phyloP scores from a whole-genome alignment of 2,888 invertebrate species.

The Rambutsinella grinnellia region DNA sequence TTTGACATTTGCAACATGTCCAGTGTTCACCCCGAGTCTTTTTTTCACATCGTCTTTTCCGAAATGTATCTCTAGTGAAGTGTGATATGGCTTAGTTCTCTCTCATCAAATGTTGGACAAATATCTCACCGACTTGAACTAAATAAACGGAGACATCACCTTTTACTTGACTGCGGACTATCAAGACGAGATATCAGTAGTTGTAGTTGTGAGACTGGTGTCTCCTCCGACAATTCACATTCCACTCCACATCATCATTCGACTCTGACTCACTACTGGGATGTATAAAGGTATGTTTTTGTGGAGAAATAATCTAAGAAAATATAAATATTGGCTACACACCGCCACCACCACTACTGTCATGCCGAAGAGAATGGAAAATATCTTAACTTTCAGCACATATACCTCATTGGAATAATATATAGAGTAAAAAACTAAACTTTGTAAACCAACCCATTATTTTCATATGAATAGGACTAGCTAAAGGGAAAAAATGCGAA shows the following conservation, averaged over 20 bases:
- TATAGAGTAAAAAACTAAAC: not conserved
- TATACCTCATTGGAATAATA: not conserved
- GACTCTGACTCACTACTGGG: not conserved
- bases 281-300: constrained; percentile 22
- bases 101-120: not conserved
- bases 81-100: not conserved
- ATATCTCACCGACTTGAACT: not conserved
- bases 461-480: not conserved
- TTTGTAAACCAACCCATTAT: not conserved
- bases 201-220: not conserved
- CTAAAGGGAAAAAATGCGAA: too few relatives aligned
- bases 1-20: not conserved
- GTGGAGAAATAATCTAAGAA: not conserved
- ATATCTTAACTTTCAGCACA: not conserved
- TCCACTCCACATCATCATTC: constrained; percentile 4
- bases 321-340: not conserved
- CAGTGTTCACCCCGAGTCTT: not conserved
- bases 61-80: not conserved
- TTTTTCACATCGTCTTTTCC: not conserved
- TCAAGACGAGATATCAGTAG: not conserved
- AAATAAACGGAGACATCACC: not conserved
- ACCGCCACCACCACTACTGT: not conserved
- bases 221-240: not conserved
- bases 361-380: too few relatives aligned
- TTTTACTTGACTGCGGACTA: not conserved